Percentiles rank a stretch among this genome's conserved stretches.
phyloP scores from a whole-genome alignment of 2,113 vertebrate genomes.

The Tupaia chinensis region DNA sequence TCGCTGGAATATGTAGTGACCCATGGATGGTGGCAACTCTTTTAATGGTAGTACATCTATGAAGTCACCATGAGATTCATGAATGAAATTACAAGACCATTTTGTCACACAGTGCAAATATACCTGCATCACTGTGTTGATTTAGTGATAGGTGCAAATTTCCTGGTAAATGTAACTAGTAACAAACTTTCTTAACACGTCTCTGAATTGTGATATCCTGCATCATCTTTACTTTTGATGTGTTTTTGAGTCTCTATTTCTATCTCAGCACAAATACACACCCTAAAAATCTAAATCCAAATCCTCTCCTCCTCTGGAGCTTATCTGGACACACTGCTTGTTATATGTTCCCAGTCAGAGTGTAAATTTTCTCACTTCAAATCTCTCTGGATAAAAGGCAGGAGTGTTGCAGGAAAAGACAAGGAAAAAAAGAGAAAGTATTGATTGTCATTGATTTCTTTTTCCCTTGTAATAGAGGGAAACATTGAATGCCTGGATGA shows the following conservation, averaged over 20 bases:
- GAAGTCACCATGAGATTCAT: neutral
- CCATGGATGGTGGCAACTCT: neutral
- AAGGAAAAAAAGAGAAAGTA: neutral
- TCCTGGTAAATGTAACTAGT: neutral
- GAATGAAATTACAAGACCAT: neutral
- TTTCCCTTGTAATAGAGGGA: neutral
- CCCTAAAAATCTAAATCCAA: neutral
- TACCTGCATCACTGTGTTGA: neutral
- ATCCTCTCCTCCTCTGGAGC: neutral
- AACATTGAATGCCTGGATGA: neutral
- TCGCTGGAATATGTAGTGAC: neutral
- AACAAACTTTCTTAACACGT: neutral
- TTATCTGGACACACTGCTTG: neutral
- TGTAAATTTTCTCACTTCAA: neutral
- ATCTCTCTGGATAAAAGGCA: neutral
- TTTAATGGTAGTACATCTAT: neutral
- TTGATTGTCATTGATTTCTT: neutral
- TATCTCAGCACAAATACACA: neutral
- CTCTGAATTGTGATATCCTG: neutral
- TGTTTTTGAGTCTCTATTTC: neutral
- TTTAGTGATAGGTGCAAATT: neutral
- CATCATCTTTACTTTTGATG: neutral
- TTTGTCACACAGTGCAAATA: neutral
- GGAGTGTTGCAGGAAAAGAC: neutral
- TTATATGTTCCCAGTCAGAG: neutral